A percentile compares a stretch with the other conserved stretches of the same genome.
These are phyloP conservation scores for Agrotis segetum DNA, from an alignment of 2,888 invertebrate genomes.

Conservation along the genomic window DNA sequence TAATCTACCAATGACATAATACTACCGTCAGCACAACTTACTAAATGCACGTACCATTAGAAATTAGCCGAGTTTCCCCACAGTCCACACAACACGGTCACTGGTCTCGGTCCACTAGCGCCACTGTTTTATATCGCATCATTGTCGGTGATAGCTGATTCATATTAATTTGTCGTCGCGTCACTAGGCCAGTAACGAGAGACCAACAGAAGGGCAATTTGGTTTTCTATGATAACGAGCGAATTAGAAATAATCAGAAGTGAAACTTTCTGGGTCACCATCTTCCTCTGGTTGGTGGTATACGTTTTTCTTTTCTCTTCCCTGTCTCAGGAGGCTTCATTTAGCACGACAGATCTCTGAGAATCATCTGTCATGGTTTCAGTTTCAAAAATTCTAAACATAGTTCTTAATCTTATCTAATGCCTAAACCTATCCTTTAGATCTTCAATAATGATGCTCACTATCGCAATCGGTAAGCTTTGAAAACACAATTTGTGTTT, in stretches of 20 bases:
- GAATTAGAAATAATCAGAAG: too few relatives aligned
- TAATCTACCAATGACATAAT: conserved; percentile 29
- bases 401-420: background rate
- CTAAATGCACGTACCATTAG: conserved; percentile 32
- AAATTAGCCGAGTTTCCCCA: conserved; percentile 52
- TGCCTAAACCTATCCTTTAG: background rate
- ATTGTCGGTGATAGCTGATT: conserved; percentile 59
- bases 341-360: too few relatives aligned
- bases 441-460: background rate
- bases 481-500: background rate
- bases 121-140: conserved; percentile 38
- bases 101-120: conserved; percentile 53
- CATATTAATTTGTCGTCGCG: conserved; percentile 47
- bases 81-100: conserved; percentile 47
- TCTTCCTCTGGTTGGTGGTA: too few relatives aligned
- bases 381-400: background rate
- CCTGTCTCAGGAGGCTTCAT: too few relatives aligned
- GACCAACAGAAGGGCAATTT: conserved; percentile 14
- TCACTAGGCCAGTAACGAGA: background rate
- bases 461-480: background rate
- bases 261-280: too few relatives aligned
- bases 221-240: too few relatives aligned
- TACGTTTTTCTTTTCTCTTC: too few relatives aligned
- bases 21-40: conserved; percentile 10
- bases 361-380: background rate